Evolutionary conservation across 2,113 vertebrate species (phyloP).

Genomic region (Toxostoma redivivum): DNA sequence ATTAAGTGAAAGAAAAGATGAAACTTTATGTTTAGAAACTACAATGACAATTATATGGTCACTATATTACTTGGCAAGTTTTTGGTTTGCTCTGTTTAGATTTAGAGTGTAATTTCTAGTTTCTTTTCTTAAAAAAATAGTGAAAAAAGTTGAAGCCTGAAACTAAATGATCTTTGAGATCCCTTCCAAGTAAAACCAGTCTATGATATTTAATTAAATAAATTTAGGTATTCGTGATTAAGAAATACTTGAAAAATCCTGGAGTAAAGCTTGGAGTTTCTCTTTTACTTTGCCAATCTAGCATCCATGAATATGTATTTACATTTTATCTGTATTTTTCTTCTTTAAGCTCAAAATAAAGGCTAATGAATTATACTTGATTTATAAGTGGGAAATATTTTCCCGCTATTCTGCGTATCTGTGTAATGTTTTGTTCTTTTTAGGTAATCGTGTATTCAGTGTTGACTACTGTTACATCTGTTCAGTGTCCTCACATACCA

Average conservation of each 20-base stretch:
- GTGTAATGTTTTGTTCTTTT: not conserved
- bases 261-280: not conserved
- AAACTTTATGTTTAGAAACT: not conserved
- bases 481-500: not conserved
- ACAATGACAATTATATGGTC: not conserved
- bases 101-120: not conserved
- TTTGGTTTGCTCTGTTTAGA: not conserved
- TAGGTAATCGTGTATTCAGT: not conserved
- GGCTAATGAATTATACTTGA: not conserved
- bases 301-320: not conserved
- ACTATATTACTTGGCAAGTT: not conserved
- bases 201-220: not conserved
- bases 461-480: not conserved
- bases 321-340: not conserved
- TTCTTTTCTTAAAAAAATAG: not conserved
- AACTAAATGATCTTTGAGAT: not conserved
- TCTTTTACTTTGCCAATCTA: not conserved
- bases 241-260: not conserved
- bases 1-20: not conserved
- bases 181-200: not conserved
- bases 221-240: not conserved
- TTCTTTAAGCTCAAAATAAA: not conserved
- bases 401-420: not conserved
- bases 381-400: not conserved
- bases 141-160: not conserved